Conservation (phyloP, 2,797 vertebrate genomes). For the Hyperoplus lanceolatus region DNA sequence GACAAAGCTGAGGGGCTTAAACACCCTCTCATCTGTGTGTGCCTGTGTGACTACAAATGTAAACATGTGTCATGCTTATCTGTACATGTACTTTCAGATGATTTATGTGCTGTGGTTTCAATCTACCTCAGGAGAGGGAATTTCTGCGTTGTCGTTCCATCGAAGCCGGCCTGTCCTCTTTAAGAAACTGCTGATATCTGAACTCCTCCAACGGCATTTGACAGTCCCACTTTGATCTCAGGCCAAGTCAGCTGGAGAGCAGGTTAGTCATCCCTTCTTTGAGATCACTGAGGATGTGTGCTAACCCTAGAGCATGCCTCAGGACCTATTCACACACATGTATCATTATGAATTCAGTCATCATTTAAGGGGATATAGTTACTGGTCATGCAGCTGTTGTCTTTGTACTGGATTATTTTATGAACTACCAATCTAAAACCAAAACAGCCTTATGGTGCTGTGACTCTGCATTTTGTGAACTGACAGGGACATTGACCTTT, state of each 20-base stretch:
- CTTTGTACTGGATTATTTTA: background rate
- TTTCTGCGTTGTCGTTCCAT: conserved; percentile 18
- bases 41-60: conserved; percentile 25
- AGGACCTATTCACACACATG: conserved; percentile 28
- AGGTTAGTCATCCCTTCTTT: conserved; percentile 74
- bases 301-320: conserved; percentile 45
- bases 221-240: conserved; percentile 72
- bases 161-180: conserved; percentile 70
- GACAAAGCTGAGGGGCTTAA: conserved; percentile 38
- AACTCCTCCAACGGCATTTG: conserved; percentile 58
- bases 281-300: conserved; percentile 67
- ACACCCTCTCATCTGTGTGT: background rate
- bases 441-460: conserved; percentile 21
- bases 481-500: conserved; percentile 18
- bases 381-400: background rate
- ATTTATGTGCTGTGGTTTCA: conserved; percentile 31
- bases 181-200: conserved; percentile 76
- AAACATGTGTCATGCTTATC: conserved; percentile 54
- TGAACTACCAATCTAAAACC: background rate
- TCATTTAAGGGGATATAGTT: conserved; percentile 5
- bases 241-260: conserved; percentile 76
- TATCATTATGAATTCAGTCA: background rate
- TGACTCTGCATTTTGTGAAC: conserved; percentile 30
- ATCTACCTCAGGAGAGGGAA: conserved; percentile 22
- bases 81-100: conserved; percentile 18